Evolutionary conservation across 1,140 invertebrate genomes (phyloP).

Genomic region (Drosophila kanapiae): DNA sequence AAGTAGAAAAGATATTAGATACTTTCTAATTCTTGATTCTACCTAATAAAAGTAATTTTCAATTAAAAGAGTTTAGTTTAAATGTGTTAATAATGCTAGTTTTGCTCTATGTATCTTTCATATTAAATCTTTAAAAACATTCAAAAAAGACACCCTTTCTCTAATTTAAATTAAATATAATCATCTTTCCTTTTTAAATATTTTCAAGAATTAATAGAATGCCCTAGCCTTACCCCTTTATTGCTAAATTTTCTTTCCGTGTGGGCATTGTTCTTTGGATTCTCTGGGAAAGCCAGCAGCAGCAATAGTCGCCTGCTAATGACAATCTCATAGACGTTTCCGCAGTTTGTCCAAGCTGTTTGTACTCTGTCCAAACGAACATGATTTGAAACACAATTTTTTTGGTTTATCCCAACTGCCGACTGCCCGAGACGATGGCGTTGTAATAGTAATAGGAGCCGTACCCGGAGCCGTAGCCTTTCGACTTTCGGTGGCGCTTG

Average conservation of each 20-base stretch:
- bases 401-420: conserved; percentile 56
- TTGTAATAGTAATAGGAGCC: conserved; percentile 55
- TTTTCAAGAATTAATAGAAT: too few relatives aligned
- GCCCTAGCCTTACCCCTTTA: not conserved
- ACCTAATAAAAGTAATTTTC: not conserved
- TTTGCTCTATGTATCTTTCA: not conserved
- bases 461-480: conserved; percentile 24
- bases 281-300: conserved; percentile 41
- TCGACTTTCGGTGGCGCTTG: conserved; percentile 50
- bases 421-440: conserved; percentile 16
- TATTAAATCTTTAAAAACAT: not conserved
- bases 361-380: conserved; percentile 78
- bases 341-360: conserved; percentile 83
- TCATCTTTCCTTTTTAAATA: too few relatives aligned
- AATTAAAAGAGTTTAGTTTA: not conserved
- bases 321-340: conserved; percentile 80
- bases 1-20: not conserved
- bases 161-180: too few relatives aligned
- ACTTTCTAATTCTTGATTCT: not conserved
- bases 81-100: too few relatives aligned
- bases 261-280: conserved; percentile 63
- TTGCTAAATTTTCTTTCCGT: conserved; percentile 1
- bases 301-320: conserved; percentile 71
- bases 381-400: conserved; percentile 83
- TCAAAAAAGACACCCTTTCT: not conserved